Evolutionary conservation across 1,140 invertebrate genomes (phyloP), one percentile per base, ranked within the genome.

Genomic region (Macrosteles quadrilineatus): DNA sequence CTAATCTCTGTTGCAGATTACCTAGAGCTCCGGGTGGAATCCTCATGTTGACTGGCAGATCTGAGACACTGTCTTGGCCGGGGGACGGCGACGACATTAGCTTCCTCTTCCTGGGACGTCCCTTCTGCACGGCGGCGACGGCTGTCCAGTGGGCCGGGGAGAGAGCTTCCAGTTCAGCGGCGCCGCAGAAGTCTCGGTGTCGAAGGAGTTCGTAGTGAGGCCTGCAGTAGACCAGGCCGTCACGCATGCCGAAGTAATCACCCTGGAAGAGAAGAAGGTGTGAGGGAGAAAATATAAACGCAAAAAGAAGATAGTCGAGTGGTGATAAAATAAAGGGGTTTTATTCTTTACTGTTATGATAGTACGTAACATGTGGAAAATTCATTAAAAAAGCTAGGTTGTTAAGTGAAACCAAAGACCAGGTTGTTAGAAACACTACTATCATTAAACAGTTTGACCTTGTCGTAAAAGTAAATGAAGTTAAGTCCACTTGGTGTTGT

Each of bases 231-330:
- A 80, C 74, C 65, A 78, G 74, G 30, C 75, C 76, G 36, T 73
- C 77, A 17, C 90, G 85, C 85, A 94, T 91, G 17, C 94, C 94
- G 81, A 96, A 97, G 74, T 95, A 91, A 80, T 97, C 95, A 30
- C 96, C 91, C 30, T 50, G 47, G 21, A 23, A 4, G n/a, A n/a
- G n/a, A n/a, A n/a, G n/a, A n/a, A n/a, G n/a, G n/a, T n/a, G n/a
- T n/a, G n/a, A n/a, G n/a, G n/a, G n/a, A n/a, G n/a, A n/a, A n/a
- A n/a, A n/a, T n/a, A n/a, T n/a, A n/a, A n/a, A n/a, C n/a, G n/a
- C n/a, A n/a, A n/a, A n/a, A n/a, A n/a, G n/a, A n/a, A n/a, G n/a
- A n/a, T n/a, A n/a, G n/a, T n/a, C n/a, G n/a, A n/a, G n/a, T n/a
- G n/a, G n/a, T n/a, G n/a, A n/a, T n/a, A n/a, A n/a, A n/a, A n/a